These are phyloP conservation scores for Dexiosoma caninum DNA, from an alignment of 2,888 invertebrate species.

Conservation along the genomic window DNA sequence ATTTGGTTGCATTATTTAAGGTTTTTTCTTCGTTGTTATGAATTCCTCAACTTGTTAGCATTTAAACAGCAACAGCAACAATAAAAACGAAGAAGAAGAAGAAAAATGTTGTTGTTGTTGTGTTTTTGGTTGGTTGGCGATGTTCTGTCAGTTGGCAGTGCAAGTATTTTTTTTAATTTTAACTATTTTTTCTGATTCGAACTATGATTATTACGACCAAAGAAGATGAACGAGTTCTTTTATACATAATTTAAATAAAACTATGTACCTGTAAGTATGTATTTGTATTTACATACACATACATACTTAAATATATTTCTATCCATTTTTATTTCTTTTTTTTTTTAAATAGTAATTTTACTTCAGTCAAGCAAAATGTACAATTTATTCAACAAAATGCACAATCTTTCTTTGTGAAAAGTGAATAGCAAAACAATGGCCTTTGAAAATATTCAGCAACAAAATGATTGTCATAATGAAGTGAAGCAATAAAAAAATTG, in stretches of 20 bases:
- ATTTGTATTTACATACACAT: not conserved
- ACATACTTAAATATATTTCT: not conserved
- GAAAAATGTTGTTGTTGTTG: conserved; percentile 11
- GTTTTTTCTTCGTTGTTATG: conserved; percentile 17
- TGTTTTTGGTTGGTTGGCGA: conserved; percentile 30
- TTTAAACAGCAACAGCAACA: not conserved
- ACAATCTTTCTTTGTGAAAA: conserved; percentile 37
- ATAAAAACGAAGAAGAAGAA: no score
- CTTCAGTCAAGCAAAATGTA: conserved; percentile 10
- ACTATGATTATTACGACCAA: conserved; percentile 11
- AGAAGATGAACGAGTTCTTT: not conserved
- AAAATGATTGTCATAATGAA: conserved; percentile 29
- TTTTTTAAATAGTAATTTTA: conserved; percentile 32
- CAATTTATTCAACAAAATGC: conserved; percentile 42
- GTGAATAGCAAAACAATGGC: conserved; percentile 50
- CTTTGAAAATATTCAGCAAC: conserved; percentile 47
- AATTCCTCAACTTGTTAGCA: conserved; percentile 50
- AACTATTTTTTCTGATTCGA: conserved; percentile 8
- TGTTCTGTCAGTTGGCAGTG: conserved; percentile 64
- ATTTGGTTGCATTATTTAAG: conserved; percentile 38
- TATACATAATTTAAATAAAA: conserved; percentile 28
- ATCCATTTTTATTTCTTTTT: not conserved
- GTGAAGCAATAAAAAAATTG: conserved; percentile 9
- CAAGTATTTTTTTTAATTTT: not conserved
- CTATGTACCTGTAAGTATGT: conserved; percentile 34